phyloP scores from a whole-genome alignment of 2,797 vertebrate species.

The Helarctos malayanus region DNA sequence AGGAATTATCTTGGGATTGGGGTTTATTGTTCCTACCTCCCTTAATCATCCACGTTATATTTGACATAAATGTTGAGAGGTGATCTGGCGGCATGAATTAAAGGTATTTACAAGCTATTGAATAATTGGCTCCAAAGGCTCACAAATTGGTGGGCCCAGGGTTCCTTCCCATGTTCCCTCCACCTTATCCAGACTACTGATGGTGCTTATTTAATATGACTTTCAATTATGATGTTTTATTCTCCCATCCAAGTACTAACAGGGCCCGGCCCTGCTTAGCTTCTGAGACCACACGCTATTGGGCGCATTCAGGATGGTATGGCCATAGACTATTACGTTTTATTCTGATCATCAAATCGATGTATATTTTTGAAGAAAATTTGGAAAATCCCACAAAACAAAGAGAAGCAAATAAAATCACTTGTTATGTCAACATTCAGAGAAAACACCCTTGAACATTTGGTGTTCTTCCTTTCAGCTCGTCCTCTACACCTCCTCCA shows the following conservation, averaged over 20 bases:
- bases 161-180: background rate
- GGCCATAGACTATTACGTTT: background rate
- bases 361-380: constrained; percentile 2
- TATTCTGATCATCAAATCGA: background rate
- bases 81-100: background rate
- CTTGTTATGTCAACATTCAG: background rate
- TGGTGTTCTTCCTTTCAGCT: background rate
- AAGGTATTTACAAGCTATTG: background rate
- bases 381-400: background rate
- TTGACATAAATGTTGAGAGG: background rate
- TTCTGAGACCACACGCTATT: too few species aligned
- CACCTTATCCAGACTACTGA: background rate
- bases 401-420: constrained; percentile 39
- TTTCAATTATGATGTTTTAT: background rate
- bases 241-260: too few species aligned
- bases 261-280: too few species aligned
- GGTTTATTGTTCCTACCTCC: background rate
- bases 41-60: background rate
- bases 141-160: background rate
- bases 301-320: too few species aligned
- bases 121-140: background rate
- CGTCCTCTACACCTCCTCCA: background rate
- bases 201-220: background rate
- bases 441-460: background rate
- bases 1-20: constrained; percentile 42